phyloP scores from a whole-genome alignment of 2,113 vertebrate genomes.

The Anhinga anhinga region DNA sequence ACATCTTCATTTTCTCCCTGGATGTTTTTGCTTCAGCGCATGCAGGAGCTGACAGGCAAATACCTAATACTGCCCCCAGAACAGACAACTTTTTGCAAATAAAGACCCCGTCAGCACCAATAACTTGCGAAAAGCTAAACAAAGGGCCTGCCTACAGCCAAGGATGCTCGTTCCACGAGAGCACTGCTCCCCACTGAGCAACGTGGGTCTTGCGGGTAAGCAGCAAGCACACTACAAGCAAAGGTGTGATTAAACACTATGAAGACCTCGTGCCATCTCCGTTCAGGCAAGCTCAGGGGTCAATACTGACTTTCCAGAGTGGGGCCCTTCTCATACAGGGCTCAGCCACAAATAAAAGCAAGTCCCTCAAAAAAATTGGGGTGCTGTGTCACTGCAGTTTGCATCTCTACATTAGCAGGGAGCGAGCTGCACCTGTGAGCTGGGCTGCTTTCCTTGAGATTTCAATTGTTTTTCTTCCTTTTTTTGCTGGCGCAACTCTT shows the following conservation, averaged over 20 bases:
- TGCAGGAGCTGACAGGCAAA: not conserved
- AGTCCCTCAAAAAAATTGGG: not conserved
- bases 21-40: not conserved
- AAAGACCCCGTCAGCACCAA: not conserved
- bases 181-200: accelerated
- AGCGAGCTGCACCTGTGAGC: not conserved
- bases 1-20: not conserved
- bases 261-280: accelerated
- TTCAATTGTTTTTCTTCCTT: not conserved
- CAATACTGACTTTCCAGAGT: not conserved
- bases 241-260: not conserved
- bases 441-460: not conserved
- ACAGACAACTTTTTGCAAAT: not conserved
- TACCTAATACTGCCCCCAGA: not conserved
- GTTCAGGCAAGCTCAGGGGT: not conserved
- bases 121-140: not conserved
- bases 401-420: not conserved
- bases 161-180: not conserved
- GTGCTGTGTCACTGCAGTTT: not conserved
- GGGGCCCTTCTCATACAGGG: not conserved
- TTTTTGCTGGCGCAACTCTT: not conserved
- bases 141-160: not conserved
- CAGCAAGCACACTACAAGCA: not conserved
- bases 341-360: not conserved
- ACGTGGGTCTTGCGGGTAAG: accelerated